A percentile compares a stretch with the other conserved stretches of the same genome.
Evolutionary conservation across 2,797 vertebrate species (phyloP).

Genomic region (Ambastaia sidthimunki): DNA sequence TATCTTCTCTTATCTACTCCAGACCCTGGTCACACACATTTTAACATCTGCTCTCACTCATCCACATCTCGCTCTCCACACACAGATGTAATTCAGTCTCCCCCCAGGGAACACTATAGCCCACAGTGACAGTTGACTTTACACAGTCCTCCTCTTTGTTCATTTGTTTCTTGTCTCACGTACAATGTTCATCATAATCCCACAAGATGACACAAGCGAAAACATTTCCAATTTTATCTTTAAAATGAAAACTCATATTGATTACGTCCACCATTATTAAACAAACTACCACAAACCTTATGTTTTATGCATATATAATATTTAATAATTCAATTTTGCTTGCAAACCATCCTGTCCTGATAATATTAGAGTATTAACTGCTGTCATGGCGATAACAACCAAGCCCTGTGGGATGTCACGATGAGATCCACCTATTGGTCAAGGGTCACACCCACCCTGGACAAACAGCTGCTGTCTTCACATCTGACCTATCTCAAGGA

Average conservation of each 20-base stretch:
- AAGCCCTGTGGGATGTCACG: neutral
- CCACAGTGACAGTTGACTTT: neutral
- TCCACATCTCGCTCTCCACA: conserved; percentile 21
- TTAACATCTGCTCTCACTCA: neutral
- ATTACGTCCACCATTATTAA: neutral
- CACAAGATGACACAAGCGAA: neutral
- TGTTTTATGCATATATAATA: neutral
- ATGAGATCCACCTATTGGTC: conserved; percentile 37
- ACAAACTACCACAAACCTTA: too few species aligned
- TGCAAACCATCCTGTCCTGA: conserved; percentile 3
- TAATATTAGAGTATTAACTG: conserved; percentile 26
- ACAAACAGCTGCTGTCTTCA: conserved; percentile 1
- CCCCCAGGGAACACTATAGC: too few species aligned
- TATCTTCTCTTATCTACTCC: neutral
- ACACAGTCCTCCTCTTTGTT: neutral
- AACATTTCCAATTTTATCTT: too few species aligned
- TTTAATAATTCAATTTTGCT: neutral
- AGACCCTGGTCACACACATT: neutral
- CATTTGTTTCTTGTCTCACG: neutral
- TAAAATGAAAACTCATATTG: neutral
- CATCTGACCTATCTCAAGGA: conserved; percentile 16
- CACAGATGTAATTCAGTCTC: conserved; percentile 27
- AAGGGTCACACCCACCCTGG: conserved; percentile 15
- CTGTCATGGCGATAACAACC: conserved; percentile 14
- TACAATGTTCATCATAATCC: neutral